Evolutionary conservation across 2,797 vertebrate genomes (phyloP).

Genomic region (Menidia menidia): DNA sequence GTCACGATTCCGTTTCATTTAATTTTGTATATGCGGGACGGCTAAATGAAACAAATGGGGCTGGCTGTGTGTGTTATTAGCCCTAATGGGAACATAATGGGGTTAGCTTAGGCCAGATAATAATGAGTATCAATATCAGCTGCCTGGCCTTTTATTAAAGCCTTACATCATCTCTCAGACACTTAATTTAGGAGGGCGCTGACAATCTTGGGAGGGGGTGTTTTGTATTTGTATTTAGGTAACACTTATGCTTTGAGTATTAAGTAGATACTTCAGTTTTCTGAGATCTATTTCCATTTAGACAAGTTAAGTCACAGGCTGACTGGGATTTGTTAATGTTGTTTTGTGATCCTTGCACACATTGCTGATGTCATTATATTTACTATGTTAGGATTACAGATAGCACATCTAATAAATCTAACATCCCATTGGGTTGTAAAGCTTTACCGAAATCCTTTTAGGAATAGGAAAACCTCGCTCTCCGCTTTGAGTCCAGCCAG

Average conservation of each 20-base stretch:
- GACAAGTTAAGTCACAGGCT: neutral
- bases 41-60: slow-evolving; percentile 85
- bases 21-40: slow-evolving; percentile 71
- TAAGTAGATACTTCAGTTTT: slow-evolving; percentile 20
- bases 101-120: slow-evolving; percentile 76
- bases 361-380: slow-evolving; percentile 10
- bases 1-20: slow-evolving; percentile 66
- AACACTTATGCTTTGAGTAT: slow-evolving; percentile 21
- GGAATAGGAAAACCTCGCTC: slow-evolving; percentile 63
- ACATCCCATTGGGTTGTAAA: slow-evolving; percentile 48
- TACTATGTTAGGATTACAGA: slow-evolving; percentile 11
- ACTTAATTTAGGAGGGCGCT: slow-evolving; percentile 63
- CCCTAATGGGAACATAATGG: slow-evolving; percentile 85
- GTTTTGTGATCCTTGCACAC: neutral
- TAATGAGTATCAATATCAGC: slow-evolving; percentile 85
- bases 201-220: slow-evolving; percentile 35
- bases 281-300: slow-evolving; percentile 2
- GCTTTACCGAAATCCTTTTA: slow-evolving; percentile 56
- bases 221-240: slow-evolving; percentile 18
- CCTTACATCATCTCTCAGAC: slow-evolving; percentile 84
- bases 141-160: slow-evolving; percentile 83
- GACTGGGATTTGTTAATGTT: neutral
- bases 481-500: slow-evolving; percentile 63
- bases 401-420: slow-evolving; percentile 42
- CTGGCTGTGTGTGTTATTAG: slow-evolving; percentile 77